Base-by-base conservation (phyloP, 1,140 invertebrate genomes). In the Brachionus plicatilis region DNA sequence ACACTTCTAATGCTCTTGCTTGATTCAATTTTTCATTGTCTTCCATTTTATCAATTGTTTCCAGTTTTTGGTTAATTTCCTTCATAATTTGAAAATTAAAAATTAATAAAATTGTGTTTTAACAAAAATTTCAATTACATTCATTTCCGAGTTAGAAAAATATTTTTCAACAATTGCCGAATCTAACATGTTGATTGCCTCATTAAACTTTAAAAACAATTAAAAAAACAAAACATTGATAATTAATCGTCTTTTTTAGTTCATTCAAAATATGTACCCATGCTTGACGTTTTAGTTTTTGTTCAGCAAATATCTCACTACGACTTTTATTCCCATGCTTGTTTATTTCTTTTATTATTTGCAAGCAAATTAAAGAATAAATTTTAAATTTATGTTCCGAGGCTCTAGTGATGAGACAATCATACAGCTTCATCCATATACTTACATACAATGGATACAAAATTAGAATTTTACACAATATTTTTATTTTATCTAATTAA, bases 11-110 rank as follows among this genome's bases (percentile, higher is more conserved):
- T 45, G 33, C 17, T 82, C 45, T 82, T 11, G 79, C 20, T 60
- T 68, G 79, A 65, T 43, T 82, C 33, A 82, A 45, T 37, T 82
- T 82, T 47, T 65, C 79, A 68, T 82, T 82, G 60, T 82, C 79
- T 20, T 82, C 79, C 9, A 82, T 37, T 47, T 82, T 82, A 65
- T 82, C 79, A 41, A 24, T 41, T 68, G 79, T 43, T 68, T 82
- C 79, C 37, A 82, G 29, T 20, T 45, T 60, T 43, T 41, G 53
- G 43, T 41, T 82, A 65, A 68, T 82, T 82, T 82, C 79, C 79
- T 82, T 9, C 60, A 65, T 43, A 43, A 72, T 41, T 41, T 20
- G 2, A 37, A 82, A 65, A 43, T 12, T 60, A 65, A 45, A 47
- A 82, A 82, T 56, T 50, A 68, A 65, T 41, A 33, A 80, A 24